phyloP scores from a whole-genome alignment of 2,888 invertebrate species.

The Lissonota sp. region DNA sequence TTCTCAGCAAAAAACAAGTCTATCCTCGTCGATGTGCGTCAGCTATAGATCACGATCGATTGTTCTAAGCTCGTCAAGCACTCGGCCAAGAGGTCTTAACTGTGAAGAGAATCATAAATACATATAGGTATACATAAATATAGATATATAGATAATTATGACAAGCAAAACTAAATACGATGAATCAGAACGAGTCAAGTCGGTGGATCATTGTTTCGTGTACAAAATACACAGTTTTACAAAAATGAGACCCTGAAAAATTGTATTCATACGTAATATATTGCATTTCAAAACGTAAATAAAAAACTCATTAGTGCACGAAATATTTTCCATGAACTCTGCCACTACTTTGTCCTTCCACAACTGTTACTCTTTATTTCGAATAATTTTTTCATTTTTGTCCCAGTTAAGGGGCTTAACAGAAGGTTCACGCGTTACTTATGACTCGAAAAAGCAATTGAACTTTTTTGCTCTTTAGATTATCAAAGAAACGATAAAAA shows the following conservation, averaged over 20 bases:
- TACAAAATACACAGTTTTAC: background rate
- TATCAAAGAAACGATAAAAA: no score
- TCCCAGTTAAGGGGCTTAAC: no score
- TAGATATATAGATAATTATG: background rate
- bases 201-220: background rate
- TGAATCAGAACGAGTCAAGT: background rate
- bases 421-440: no score
- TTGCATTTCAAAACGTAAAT: background rate
- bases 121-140: background rate
- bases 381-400: no score
- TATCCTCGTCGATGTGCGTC: slow-evolving; percentile 32
- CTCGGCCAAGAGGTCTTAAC: slow-evolving; percentile 31
- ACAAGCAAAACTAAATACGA: background rate
- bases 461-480: no score
- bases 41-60: slow-evolving; percentile 48
- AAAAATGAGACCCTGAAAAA: background rate
- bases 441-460: no score
- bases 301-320: background rate
- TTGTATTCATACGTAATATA: background rate
- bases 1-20: slow-evolving; percentile 1
- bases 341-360: no score
- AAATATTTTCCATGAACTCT: no score
- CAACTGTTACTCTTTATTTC: no score
- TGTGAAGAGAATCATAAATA: no score
- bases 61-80: slow-evolving; percentile 41